These are phyloP conservation scores for Sardinella longiceps DNA, from an alignment of 2,797 vertebrate species.

Conservation along the genomic window DNA sequence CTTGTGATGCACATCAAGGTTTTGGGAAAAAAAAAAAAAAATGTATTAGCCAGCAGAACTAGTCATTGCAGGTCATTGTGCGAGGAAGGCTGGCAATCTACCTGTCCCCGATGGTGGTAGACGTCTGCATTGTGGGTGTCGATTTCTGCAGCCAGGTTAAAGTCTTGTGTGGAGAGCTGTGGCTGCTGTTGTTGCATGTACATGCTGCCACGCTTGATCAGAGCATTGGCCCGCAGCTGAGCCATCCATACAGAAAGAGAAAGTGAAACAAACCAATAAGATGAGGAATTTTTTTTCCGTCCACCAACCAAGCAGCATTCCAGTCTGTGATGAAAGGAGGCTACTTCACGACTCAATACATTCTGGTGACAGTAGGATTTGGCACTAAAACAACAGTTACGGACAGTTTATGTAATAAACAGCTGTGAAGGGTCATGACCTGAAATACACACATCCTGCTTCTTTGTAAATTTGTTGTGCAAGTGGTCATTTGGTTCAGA, in stretches of 20 bases:
- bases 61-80: neutral
- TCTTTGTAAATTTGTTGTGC: neutral
- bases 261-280: neutral
- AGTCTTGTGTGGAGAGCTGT: slow-evolving; percentile 90
- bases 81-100: slow-evolving; percentile 54
- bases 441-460: neutral
- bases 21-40: neutral
- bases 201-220: slow-evolving; percentile 98
- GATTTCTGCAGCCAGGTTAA: slow-evolving; percentile 94
- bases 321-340: neutral
- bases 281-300: neutral
- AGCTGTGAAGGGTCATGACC: neutral
- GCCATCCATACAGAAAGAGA: neutral
- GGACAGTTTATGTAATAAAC: neutral
- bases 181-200: slow-evolving; percentile 99
- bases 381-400: neutral
- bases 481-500: neutral
- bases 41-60: too few species aligned
- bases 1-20: neutral
- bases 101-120: slow-evolving; percentile 97
- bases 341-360: neutral
- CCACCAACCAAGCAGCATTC: neutral
- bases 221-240: slow-evolving; percentile 92
- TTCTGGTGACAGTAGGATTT: neutral
- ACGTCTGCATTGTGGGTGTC: slow-evolving; percentile 93